Evolutionary conservation across 2,113 vertebrate species (phyloP).

Genomic region (Gallinago jamesoni): DNA sequence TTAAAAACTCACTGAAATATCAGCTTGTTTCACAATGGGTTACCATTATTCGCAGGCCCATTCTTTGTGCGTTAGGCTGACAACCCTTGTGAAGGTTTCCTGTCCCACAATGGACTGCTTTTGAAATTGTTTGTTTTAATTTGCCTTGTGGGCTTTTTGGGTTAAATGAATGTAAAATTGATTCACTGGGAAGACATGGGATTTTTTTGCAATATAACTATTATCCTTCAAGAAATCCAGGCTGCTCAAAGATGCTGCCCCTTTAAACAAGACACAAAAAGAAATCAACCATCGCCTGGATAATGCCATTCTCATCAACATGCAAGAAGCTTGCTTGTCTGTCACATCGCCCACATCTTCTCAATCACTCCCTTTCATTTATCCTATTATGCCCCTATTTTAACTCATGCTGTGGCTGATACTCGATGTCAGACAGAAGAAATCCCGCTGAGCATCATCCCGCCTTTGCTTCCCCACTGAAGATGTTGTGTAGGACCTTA

Average conservation of each 20-base stretch:
- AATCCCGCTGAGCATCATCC: slow-evolving; percentile 55
- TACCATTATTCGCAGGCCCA: neutral
- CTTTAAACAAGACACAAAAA: slow-evolving; percentile 69
- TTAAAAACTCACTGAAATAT: slow-evolving; percentile 9
- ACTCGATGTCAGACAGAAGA: slow-evolving; percentile 56
- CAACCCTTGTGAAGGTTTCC: neutral
- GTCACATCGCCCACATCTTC: slow-evolving; percentile 74
- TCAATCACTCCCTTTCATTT: slow-evolving; percentile 77
- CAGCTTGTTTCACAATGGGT: neutral
- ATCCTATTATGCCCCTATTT: slow-evolving; percentile 70
- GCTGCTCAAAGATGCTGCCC: slow-evolving; percentile 27
- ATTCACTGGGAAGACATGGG: neutral
- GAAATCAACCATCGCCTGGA: slow-evolving; percentile 44
- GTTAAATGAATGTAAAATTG: neutral
- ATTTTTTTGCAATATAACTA: neutral
- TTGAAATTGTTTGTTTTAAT: slow-evolving; percentile 16
- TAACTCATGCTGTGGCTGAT: slow-evolving; percentile 63
- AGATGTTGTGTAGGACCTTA: neutral
- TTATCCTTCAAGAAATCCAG: slow-evolving; percentile 2
- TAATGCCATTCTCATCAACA: slow-evolving; percentile 75
- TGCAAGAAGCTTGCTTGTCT: slow-evolving; percentile 73
- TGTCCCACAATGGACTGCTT: neutral
- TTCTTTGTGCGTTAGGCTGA: neutral
- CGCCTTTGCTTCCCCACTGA: neutral
- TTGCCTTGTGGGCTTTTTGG: neutral